phyloP scores from a whole-genome alignment of 2,888 invertebrate genomes.

The Xestia sexstrigata region DNA sequence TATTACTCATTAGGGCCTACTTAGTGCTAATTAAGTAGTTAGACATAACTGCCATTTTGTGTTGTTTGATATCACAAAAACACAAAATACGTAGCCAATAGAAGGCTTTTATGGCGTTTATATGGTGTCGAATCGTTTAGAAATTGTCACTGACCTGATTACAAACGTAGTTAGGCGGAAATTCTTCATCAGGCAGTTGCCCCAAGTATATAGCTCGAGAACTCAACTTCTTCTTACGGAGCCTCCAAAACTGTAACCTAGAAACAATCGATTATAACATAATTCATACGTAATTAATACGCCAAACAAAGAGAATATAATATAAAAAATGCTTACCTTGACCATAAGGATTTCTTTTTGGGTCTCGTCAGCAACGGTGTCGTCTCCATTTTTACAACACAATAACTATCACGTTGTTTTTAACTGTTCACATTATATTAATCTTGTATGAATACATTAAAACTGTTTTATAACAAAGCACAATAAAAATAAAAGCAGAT shows the following conservation, averaged over 20 bases:
- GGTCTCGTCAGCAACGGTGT: conserved; percentile 85
- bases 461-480: conserved; percentile 31
- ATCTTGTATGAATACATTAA: conserved; percentile 29
- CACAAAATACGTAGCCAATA: not conserved
- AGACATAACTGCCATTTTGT: not conserved
- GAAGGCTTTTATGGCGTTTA: not conserved
- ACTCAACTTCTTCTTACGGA: conserved; percentile 94
- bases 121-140: conserved; percentile 15
- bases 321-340: conserved; percentile 79
- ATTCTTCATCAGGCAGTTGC: conserved; percentile 94
- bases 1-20: conserved; percentile 12
- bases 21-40: conserved; percentile 12
- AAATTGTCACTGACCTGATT: conserved; percentile 92
- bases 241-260: conserved; percentile 95
- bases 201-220: conserved; percentile 95
- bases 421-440: conserved; percentile 57
- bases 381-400: conserved; percentile 81
- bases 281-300: conserved; percentile 53
- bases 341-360: conserved; percentile 86
- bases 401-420: conserved; percentile 39
- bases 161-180: conserved; percentile 98
- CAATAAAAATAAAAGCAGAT: conserved; percentile 42
- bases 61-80: not conserved
- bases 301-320: conserved; percentile 64
- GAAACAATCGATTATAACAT: conserved; percentile 64